These are phyloP conservation scores for Cynoglossus semilaevis DNA, from an alignment of 2,113 vertebrate species.

Conservation along the genomic window DNA sequence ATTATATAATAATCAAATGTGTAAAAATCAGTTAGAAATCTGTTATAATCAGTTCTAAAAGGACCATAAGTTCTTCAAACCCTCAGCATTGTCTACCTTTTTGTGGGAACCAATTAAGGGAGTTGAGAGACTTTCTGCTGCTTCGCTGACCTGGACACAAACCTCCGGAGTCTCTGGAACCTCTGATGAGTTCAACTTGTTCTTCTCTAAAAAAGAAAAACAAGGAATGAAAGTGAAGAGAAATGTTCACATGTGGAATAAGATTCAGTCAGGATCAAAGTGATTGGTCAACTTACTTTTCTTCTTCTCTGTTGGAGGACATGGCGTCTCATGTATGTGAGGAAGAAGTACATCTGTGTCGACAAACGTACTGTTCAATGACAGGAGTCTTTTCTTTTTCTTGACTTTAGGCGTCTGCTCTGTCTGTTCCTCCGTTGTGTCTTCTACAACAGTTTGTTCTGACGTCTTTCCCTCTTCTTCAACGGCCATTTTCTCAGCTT, in stretches of 20 bases:
- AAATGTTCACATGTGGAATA: background rate
- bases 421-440: background rate
- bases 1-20: too few relatives aligned
- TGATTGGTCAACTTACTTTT: conserved; percentile 52
- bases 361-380: background rate
- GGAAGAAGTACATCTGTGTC: conserved; percentile 12
- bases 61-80: too few relatives aligned
- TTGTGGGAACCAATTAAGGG: conserved; percentile 15
- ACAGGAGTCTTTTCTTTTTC: conserved; percentile 27
- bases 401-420: conserved; percentile 8
- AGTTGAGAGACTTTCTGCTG: background rate
- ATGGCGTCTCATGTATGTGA: background rate
- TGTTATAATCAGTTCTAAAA: too few relatives aligned
- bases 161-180: conserved; percentile 8
- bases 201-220: conserved; percentile 50
- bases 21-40: too few relatives aligned
- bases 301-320: conserved; percentile 42
- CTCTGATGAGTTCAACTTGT: conserved; percentile 35
- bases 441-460: background rate
- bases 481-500: too few relatives aligned
- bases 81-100: conserved; percentile 37
- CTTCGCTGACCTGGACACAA: background rate
- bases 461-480: background rate
- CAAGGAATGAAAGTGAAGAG: background rate
- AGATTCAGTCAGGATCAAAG: background rate